A percentile compares a stretch with the other conserved stretches of the same genome.
These are phyloP conservation scores for Marmota flaviventris DNA, from an alignment of 2,113 vertebrate species.

Conservation along the genomic window DNA sequence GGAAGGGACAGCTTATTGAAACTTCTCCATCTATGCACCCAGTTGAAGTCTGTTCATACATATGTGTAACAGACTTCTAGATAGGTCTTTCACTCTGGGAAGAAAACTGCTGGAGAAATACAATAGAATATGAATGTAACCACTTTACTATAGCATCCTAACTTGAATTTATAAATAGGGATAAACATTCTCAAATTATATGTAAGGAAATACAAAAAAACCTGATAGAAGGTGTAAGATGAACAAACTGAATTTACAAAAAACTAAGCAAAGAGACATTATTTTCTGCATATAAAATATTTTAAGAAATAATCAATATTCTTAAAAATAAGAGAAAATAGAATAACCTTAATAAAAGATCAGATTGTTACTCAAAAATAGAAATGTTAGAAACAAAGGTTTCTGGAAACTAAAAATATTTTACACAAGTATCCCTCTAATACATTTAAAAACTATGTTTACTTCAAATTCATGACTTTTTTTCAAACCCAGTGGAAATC, in stretches of 20 bases:
- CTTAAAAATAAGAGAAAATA: neutral
- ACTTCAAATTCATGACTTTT: neutral
- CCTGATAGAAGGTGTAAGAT: neutral
- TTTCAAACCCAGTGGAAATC: neutral
- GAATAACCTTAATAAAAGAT: neutral
- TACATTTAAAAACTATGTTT: neutral
- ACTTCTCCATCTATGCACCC: neutral
- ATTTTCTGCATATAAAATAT: neutral
- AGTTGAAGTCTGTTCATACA: neutral
- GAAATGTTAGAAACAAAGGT: neutral
- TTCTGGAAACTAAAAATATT: neutral
- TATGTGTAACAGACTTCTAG: neutral
- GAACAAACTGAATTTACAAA: neutral
- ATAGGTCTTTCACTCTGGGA: neutral
- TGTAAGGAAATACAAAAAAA: neutral
- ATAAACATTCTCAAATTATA: neutral
- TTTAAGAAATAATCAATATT: neutral
- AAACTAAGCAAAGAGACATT: neutral
- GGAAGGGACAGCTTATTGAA: neutral
- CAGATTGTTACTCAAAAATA: neutral
- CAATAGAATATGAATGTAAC: neutral
- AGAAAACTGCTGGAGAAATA: neutral
- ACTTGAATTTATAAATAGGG: neutral
- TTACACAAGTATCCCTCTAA: neutral
- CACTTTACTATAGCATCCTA: neutral